Percentiles rank a stretch among this genome's conserved stretches.
Conservation (phyloP, 2,888 invertebrate genomes). For the Pyrrhia umbra region DNA sequence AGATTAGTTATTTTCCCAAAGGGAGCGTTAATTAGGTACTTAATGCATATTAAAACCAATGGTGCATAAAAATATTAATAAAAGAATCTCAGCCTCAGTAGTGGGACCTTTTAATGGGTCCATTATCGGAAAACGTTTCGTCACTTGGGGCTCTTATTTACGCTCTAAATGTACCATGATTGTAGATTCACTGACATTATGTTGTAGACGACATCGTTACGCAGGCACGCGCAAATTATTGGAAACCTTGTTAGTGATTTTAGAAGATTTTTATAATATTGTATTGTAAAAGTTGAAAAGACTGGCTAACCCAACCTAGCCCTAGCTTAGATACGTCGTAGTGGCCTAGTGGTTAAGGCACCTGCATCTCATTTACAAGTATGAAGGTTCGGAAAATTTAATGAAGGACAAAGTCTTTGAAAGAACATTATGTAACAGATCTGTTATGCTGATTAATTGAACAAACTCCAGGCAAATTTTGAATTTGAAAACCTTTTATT, state of each 20-base stretch:
- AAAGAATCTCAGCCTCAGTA: constrained; percentile 45
- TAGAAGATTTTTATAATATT: constrained; percentile 1
- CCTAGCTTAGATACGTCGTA: no score
- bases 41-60: constrained; percentile 32
- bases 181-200: constrained; percentile 57
- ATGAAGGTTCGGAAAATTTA: neutral
- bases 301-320: no score
- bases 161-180: constrained; percentile 66
- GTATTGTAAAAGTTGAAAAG: neutral
- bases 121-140: constrained; percentile 76
- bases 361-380: no score
- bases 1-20: neutral
- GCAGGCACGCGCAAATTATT: constrained; percentile 22
- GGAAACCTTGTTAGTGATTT: constrained; percentile 12
- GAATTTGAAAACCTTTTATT: no score
- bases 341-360: no score
- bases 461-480: no score
- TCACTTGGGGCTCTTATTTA: constrained; percentile 69
- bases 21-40: constrained; percentile 13
- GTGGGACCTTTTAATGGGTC: constrained; percentile 63
- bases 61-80: constrained; percentile 46
- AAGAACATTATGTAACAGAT: neutral
- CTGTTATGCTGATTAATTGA: neutral
- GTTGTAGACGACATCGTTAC: constrained; percentile 37
- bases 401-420: neutral